Evolutionary conservation across 1,140 invertebrate genomes (phyloP).

Genomic region (Eumaeus atala): DNA sequence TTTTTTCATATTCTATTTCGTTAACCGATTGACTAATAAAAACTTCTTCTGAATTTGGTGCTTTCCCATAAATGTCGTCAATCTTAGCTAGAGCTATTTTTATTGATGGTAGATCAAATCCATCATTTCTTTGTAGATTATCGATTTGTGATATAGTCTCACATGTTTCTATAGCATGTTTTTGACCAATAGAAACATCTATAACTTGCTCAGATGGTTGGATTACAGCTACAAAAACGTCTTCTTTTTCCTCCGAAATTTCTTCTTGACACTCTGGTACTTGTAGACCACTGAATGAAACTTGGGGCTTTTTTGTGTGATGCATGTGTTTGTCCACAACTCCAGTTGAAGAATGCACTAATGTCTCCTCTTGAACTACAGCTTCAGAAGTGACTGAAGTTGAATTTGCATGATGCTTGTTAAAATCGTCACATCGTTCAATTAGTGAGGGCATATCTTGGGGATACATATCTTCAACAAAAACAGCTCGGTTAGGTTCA

Average conservation of each 20-base stretch:
- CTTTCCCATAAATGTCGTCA: conserved; percentile 56
- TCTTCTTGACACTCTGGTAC: conserved; percentile 47
- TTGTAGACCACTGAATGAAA: conserved; percentile 36
- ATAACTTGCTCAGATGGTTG: conserved; percentile 45
- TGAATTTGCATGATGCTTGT: conserved; percentile 27
- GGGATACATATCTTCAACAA: conserved; percentile 40
- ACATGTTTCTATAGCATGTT: conserved; percentile 42
- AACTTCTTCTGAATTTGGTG: conserved; percentile 47
- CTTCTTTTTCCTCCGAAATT: conserved; percentile 42
- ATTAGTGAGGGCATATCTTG: conserved; percentile 34
- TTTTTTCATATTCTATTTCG: conserved; percentile 30
- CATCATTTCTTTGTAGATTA: conserved; percentile 33
- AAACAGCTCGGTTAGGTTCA: conserved; percentile 39
- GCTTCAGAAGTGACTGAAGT: conserved; percentile 35
- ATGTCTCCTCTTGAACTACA: conserved; percentile 47
- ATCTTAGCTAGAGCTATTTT: conserved; percentile 42
- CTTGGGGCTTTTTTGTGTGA: conserved; percentile 22
- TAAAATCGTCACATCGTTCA: conserved; percentile 16
- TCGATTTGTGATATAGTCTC: conserved; percentile 49
- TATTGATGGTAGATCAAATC: conserved; percentile 25
- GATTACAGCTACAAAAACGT: conserved; percentile 23
- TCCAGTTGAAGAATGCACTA: conserved; percentile 40
- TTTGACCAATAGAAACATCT: conserved; percentile 31
- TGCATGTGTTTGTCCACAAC: conserved; percentile 24
- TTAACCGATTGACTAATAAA: conserved; percentile 33